phyloP scores from a whole-genome alignment of 1,140 invertebrate genomes.

The Diorhabda sublineata region DNA sequence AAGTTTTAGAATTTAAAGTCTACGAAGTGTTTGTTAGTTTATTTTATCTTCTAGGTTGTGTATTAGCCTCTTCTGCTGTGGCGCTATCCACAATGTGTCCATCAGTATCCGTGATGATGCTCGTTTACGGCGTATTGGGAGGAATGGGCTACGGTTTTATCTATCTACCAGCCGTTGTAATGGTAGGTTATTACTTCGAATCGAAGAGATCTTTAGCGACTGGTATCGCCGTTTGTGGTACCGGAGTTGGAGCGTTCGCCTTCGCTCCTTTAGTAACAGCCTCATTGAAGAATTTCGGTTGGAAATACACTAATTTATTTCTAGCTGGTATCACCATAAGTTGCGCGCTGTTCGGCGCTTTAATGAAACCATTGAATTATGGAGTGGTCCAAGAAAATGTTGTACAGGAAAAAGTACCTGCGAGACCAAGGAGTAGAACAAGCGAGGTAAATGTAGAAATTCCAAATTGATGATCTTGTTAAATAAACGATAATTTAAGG shows the following conservation, averaged over 20 bases:
- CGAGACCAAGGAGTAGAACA: neutral
- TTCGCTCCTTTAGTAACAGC: slow-evolving; percentile 83
- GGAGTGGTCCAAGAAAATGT: slow-evolving; percentile 63
- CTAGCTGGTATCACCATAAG: slow-evolving; percentile 89
- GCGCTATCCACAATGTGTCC: slow-evolving; percentile 79
- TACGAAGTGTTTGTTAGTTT: neutral
- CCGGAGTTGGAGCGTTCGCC: slow-evolving; percentile 88
- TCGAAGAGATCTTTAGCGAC: slow-evolving; percentile 95
- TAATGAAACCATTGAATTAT: slow-evolving; percentile 82
- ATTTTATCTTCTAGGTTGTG: slow-evolving; percentile 41
- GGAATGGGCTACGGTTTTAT: slow-evolving; percentile 95
- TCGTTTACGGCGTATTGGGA: slow-evolving; percentile 91
- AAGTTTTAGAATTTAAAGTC: neutral
- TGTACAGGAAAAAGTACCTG: neutral
- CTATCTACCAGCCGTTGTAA: slow-evolving; percentile 96
- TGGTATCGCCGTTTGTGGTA: slow-evolving; percentile 95
- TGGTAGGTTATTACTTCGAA: slow-evolving; percentile 99
- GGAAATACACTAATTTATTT: slow-evolving; percentile 88
- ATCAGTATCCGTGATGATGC: slow-evolving; percentile 82
- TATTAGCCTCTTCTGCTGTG: slow-evolving; percentile 82
- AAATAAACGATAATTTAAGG: neutral
- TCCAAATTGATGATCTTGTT: neutral
- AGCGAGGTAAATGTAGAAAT: neutral
- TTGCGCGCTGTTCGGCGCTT: slow-evolving; percentile 85
- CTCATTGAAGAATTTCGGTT: slow-evolving; percentile 73